Percentiles rank a stretch among this genome's conserved stretches.
phyloP scores from a whole-genome alignment of 1,140 invertebrate species.

The Asbolus verrucosus region DNA sequence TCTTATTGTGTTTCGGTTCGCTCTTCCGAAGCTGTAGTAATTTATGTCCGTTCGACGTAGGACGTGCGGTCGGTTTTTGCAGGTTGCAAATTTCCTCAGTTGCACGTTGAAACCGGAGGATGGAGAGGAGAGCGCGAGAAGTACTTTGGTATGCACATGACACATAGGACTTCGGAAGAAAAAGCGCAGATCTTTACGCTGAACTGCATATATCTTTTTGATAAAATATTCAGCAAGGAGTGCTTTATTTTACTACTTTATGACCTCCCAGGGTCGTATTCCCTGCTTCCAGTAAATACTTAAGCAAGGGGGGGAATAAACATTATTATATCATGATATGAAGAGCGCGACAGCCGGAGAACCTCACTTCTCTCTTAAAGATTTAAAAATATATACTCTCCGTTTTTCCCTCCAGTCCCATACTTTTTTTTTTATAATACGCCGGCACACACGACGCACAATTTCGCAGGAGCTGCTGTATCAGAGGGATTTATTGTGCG shows the following conservation, averaged over 20 bases:
- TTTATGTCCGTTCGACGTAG: too few species aligned
- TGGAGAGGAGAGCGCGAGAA: neutral
- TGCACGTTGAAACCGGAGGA: too few species aligned
- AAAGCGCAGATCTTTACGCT: slow-evolving; percentile 44
- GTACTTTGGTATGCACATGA: slow-evolving; percentile 40
- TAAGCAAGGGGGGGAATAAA: slow-evolving; percentile 50
- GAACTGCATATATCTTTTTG: slow-evolving; percentile 55
- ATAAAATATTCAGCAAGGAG: slow-evolving; percentile 57
- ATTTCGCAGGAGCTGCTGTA: too few species aligned
- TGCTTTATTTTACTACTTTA: slow-evolving; percentile 57
- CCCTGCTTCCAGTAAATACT: slow-evolving; percentile 49
- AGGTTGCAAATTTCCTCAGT: too few species aligned
- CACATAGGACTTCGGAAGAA: slow-evolving; percentile 39
- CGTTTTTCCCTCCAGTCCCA: slow-evolving; percentile 27
- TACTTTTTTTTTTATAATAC: slow-evolving; percentile 14
- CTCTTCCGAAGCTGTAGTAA: too few species aligned
- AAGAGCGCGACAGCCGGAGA: slow-evolving; percentile 38
- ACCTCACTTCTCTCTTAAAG: slow-evolving; percentile 15
- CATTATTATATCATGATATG: slow-evolving; percentile 55
- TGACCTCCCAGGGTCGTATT: slow-evolving; percentile 51
- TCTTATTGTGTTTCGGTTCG: too few species aligned
- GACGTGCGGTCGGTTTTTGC: too few species aligned
- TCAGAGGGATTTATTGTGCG: slow-evolving; percentile 24
- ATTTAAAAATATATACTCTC: slow-evolving; percentile 33
- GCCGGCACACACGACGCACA: slow-evolving; percentile 2